phyloP scores from a whole-genome alignment of 2,888 invertebrate genomes.

The Hemicrepidius hirtus region DNA sequence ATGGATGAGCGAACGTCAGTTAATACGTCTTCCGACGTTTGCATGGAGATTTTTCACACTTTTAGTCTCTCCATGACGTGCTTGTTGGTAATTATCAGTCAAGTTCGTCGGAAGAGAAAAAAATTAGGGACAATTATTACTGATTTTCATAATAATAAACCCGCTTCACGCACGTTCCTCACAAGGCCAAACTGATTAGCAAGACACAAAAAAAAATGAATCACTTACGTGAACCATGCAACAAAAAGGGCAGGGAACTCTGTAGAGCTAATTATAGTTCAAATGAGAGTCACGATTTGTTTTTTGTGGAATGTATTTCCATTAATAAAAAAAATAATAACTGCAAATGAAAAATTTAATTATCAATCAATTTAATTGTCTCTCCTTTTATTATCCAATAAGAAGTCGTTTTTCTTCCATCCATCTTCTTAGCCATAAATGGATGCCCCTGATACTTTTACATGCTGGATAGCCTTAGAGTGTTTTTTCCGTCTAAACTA shows the following conservation, averaged over 20 bases:
- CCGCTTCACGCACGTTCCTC: conserved; percentile 25
- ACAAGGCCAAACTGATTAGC: conserved; percentile 36
- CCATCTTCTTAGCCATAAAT: no score
- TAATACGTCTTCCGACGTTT: conserved; percentile 2
- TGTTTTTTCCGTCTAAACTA: no score
- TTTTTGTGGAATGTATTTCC: background rate
- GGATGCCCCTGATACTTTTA: no score
- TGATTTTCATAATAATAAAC: conserved; percentile 25
- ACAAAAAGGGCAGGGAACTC: conserved; percentile 8
- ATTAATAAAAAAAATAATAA: background rate
- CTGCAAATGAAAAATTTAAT: background rate
- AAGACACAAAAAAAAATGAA: conserved; percentile 7
- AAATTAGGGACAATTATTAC: conserved; percentile 29
- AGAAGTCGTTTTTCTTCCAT: no score
- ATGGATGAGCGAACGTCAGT: conserved; percentile 31
- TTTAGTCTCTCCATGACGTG: conserved; percentile 12
- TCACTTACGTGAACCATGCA: conserved; percentile 7
- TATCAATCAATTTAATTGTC: no score
- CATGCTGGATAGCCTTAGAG: no score
- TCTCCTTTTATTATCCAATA: no score
- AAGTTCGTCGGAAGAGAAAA: conserved; percentile 15
- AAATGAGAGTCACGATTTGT: conserved; percentile 11
- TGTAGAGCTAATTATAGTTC: background rate
- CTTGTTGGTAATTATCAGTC: conserved; percentile 19
- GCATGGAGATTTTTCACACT: conserved; percentile 24